phyloP scores from a whole-genome alignment of 2,888 invertebrate genomes.

The Pilophorus perplexus region DNA sequence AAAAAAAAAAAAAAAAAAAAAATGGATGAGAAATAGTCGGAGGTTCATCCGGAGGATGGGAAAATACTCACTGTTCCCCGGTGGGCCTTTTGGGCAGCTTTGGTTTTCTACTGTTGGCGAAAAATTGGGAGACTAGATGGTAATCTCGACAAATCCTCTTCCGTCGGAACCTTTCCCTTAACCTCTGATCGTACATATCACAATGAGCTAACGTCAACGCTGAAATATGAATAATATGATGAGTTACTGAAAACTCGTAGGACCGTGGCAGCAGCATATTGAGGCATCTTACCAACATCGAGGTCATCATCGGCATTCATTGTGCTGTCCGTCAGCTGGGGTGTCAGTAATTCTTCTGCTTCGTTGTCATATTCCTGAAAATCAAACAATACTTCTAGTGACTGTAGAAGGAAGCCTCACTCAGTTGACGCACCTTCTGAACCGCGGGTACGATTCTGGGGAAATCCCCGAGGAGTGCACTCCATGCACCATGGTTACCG shows the following conservation, averaged over 20 bases:
- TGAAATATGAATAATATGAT: slow-evolving; percentile 51
- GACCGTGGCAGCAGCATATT: not conserved
- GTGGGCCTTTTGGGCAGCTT: slow-evolving; percentile 16
- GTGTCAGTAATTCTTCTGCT: slow-evolving; percentile 84
- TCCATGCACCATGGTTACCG: no score
- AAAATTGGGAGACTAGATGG: slow-evolving; percentile 83
- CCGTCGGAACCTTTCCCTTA: slow-evolving; percentile 80
- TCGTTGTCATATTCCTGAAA: slow-evolving; percentile 85
- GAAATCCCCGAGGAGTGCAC: no score
- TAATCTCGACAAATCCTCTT: slow-evolving; percentile 88
- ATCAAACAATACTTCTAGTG: no score
- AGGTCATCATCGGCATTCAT: slow-evolving; percentile 79
- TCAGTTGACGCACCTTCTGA: no score
- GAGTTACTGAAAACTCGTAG: not conserved
- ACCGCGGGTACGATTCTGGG: no score
- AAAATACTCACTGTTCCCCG: slow-evolving; percentile 44
- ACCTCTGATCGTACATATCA: slow-evolving; percentile 81
- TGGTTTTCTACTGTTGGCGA: slow-evolving; percentile 52
- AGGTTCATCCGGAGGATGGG: no score
- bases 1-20: no score
- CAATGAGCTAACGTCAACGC: slow-evolving; percentile 87
- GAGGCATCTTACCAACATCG: slow-evolving; percentile 64
- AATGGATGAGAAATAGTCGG: no score
- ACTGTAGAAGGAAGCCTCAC: no score
- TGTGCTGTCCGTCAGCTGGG: slow-evolving; percentile 69